Percentiles rank a stretch among this genome's conserved stretches.
Conservation (phyloP, 1,140 invertebrate species). For the Hypsibius dujardini region DNA sequence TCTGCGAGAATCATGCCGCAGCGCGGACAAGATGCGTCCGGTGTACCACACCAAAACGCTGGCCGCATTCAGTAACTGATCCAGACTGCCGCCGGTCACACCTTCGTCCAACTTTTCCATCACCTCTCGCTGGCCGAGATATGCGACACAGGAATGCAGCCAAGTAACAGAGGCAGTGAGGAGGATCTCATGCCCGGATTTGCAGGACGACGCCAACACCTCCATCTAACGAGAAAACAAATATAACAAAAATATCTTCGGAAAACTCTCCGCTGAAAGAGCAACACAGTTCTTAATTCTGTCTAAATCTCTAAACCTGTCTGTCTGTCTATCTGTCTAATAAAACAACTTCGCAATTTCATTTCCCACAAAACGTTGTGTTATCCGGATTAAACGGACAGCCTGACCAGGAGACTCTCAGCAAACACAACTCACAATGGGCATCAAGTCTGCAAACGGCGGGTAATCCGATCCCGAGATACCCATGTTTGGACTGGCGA, state of each 20-base stretch:
- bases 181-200: slow-evolving; percentile 35
- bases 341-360: too few relatives aligned
- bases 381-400: too few relatives aligned
- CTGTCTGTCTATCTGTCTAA: too few relatives aligned
- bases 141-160: slow-evolving; percentile 28
- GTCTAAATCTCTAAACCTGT: too few relatives aligned
- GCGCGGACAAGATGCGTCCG: not conserved
- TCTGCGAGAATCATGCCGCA: not conserved
- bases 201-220: not conserved
- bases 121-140: slow-evolving; percentile 41
- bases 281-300: too few relatives aligned
- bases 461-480: slow-evolving; percentile 34
- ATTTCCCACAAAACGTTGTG: too few relatives aligned
- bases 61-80: slow-evolving; percentile 19
- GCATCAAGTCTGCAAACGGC: slow-evolving; percentile 48
- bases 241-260: too few relatives aligned
- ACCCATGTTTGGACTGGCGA: not conserved
- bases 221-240: too few relatives aligned
- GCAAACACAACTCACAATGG: too few relatives aligned
- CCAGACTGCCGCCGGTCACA: slow-evolving; percentile 38
- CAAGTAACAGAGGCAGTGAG: slow-evolving; percentile 30
- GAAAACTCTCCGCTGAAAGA: too few relatives aligned
- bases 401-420: too few relatives aligned
- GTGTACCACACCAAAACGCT: slow-evolving; percentile 18
- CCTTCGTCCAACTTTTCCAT: slow-evolving; percentile 38